phyloP scores from a whole-genome alignment of 2,888 invertebrate species.

The Blera fallax region DNA sequence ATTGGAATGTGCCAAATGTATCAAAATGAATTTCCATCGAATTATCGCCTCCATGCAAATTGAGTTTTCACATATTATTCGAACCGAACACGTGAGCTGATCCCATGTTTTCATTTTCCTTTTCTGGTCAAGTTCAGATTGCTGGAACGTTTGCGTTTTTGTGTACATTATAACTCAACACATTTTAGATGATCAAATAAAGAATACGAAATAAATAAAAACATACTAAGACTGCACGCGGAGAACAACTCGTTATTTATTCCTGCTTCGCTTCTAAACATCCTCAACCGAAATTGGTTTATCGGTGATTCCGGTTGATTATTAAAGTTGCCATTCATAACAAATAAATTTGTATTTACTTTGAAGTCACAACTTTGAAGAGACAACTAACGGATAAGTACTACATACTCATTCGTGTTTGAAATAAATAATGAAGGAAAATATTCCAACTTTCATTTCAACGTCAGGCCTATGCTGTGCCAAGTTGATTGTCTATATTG shows the following conservation, averaged over 20 bases:
- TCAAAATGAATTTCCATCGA: neutral
- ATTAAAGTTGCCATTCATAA: too few relatives aligned
- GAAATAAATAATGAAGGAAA: neutral
- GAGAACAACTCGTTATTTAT: too few relatives aligned
- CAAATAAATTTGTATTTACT: neutral
- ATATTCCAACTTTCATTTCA: neutral
- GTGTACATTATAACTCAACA: neutral
- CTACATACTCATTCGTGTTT: slow-evolving; percentile 5
- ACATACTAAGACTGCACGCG: too few relatives aligned
- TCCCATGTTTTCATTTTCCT: neutral
- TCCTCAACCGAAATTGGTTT: too few relatives aligned
- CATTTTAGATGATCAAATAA: too few relatives aligned
- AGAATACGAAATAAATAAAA: too few relatives aligned
- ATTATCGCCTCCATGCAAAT: neutral
- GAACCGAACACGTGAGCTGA: neutral
- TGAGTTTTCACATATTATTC: neutral
- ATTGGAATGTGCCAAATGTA: neutral
- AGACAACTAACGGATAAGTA: neutral
- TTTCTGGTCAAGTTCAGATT: neutral
- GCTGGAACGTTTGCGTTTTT: neutral
- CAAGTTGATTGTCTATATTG: neutral
- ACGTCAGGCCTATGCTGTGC: neutral
- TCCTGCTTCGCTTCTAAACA: too few relatives aligned
- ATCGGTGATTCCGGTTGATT: too few relatives aligned
- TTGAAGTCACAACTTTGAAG: neutral